phyloP scores from a whole-genome alignment of 2,888 invertebrate genomes.

The Epinotia demarniana region DNA sequence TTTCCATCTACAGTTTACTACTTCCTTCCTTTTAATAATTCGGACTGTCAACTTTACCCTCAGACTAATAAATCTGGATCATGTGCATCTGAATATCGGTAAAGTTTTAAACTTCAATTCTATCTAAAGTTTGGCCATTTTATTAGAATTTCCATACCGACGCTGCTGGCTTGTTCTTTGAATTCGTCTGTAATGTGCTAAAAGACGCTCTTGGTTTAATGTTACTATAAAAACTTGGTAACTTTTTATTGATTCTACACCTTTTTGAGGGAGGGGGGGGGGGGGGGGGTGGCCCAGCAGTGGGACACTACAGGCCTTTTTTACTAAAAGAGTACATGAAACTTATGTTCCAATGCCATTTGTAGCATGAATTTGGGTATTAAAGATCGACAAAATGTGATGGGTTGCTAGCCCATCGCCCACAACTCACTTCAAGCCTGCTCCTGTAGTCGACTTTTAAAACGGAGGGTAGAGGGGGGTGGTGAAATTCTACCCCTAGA shows the following conservation, averaged over 20 bases:
- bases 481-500: no score
- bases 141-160: constrained; percentile 32
- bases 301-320: no score
- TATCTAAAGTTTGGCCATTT: constrained; percentile 35
- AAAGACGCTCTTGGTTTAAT: constrained; percentile 12
- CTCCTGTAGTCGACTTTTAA: no score
- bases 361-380: no score
- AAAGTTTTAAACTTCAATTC: constrained; percentile 34
- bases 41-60: constrained; percentile 23
- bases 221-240: neutral
- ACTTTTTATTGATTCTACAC: neutral
- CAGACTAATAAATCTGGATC: constrained; percentile 33
- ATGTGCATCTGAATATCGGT: constrained; percentile 25
- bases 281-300: no score
- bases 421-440: no score
- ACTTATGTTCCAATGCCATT: no score
- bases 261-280: no score
- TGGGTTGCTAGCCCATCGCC: no score
- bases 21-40: neutral
- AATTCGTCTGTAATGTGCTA: constrained; percentile 5
- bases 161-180: constrained; percentile 13
- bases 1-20: neutral
- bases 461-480: no score
- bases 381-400: no score
- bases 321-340: no score